Conservation (phyloP, 2,888 invertebrate species). For the Macaria notata region DNA sequence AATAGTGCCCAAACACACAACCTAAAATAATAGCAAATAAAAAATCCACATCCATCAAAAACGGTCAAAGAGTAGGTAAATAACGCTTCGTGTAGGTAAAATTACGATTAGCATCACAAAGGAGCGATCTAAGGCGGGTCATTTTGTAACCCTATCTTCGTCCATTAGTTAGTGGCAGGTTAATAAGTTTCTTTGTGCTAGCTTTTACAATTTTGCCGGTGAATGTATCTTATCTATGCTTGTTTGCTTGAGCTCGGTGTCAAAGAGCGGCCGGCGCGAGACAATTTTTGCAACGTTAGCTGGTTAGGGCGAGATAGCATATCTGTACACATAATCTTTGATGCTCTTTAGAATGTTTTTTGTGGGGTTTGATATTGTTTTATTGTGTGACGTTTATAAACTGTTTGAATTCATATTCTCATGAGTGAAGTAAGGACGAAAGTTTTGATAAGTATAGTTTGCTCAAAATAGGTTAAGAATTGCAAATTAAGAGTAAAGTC, state of each 20-base stretch:
- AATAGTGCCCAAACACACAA: too few species aligned
- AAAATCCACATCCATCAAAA: slow-evolving; percentile 38
- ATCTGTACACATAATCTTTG: slow-evolving; percentile 30
- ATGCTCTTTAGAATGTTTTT: slow-evolving; percentile 1
- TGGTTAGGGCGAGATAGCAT: slow-evolving; percentile 57
- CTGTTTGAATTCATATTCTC: too few species aligned
- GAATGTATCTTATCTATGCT: slow-evolving; percentile 74
- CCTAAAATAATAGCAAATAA: slow-evolving; percentile 7
- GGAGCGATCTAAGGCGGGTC: slow-evolving; percentile 49
- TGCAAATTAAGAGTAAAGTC: too few species aligned
- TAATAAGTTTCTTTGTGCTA: slow-evolving; percentile 75
- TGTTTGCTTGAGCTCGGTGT: slow-evolving; percentile 69
- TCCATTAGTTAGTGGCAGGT: slow-evolving; percentile 74
- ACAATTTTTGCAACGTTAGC: slow-evolving; percentile 69
- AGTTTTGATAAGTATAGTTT: too few species aligned
- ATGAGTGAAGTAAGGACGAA: too few species aligned
- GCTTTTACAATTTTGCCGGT: slow-evolving; percentile 71
- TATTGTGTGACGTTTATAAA: too few species aligned
- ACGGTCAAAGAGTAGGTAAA: slow-evolving; percentile 38
- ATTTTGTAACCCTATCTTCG: slow-evolving; percentile 65
- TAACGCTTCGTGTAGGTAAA: slow-evolving; percentile 44
- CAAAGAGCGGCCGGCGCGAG: slow-evolving; percentile 54
- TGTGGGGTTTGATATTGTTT: too few species aligned
- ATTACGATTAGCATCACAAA: slow-evolving; percentile 65
- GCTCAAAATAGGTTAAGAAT: too few species aligned